Evolutionary conservation across 2,888 invertebrate species (phyloP).

Genomic region (Andrena minutula): DNA sequence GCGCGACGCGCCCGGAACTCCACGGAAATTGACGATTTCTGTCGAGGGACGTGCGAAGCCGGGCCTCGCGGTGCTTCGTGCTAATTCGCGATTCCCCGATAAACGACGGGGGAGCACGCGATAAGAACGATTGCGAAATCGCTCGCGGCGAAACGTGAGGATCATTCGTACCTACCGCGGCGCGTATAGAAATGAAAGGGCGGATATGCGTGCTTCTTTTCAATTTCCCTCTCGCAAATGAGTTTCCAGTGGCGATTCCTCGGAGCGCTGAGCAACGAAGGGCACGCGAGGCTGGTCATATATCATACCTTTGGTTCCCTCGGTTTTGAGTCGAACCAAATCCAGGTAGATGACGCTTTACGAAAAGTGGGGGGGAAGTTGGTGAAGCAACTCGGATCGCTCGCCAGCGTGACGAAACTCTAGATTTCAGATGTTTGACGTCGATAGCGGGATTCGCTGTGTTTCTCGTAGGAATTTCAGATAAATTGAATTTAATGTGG

Average conservation of each 20-base stretch:
- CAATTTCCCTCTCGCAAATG: not conserved
- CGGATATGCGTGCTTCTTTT: not conserved
- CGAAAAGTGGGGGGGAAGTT: not conserved
- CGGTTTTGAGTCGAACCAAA: too few species aligned
- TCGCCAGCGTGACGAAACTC: not conserved
- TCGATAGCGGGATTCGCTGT: not conserved
- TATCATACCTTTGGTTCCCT: not conserved
- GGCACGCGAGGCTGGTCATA: slow-evolving; percentile 1
- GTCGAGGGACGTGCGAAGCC: slow-evolving; percentile 30
- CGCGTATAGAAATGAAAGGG: not conserved
- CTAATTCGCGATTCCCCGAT: slow-evolving; percentile 44
- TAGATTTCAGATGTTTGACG: not conserved
- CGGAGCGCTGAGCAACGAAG: not conserved
- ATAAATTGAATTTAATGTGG: not conserved
- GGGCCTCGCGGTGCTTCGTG: slow-evolving; percentile 39
- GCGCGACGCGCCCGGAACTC: slow-evolving; percentile 27
- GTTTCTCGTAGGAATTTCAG: not conserved
- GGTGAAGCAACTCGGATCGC: not conserved
- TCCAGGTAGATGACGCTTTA: not conserved
- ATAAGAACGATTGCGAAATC: slow-evolving; percentile 44
- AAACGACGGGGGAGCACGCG: slow-evolving; percentile 22
- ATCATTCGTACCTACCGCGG: slow-evolving; percentile 19
- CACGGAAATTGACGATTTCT: slow-evolving; percentile 57
- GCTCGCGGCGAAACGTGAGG: slow-evolving; percentile 16
- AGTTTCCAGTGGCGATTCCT: not conserved